A percentile compares a stretch with the other conserved stretches of the same genome.
phyloP scores from a whole-genome alignment of 2,113 vertebrate species.

The Rutilus rutilus region DNA sequence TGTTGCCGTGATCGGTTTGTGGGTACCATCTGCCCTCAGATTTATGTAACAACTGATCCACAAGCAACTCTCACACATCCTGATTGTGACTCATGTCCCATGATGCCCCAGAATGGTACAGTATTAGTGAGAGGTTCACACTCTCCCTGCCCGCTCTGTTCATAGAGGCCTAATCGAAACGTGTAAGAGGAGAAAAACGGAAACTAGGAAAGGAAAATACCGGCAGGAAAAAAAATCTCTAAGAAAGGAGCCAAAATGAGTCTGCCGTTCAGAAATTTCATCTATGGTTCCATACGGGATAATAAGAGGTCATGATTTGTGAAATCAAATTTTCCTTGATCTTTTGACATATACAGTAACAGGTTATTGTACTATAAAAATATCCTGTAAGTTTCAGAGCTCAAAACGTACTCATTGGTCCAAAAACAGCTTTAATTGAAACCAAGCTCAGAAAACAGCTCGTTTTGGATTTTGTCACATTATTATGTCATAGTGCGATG shows the following conservation, averaged over 20 bases:
- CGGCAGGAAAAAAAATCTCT: neutral
- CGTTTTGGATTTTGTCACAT: no score
- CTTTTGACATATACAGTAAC: no score
- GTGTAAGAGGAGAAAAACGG: neutral
- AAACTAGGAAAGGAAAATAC: neutral
- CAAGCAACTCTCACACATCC: conserved; percentile 48
- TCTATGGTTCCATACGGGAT: neutral
- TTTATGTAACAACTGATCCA: conserved; percentile 57
- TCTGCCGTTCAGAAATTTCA: neutral
- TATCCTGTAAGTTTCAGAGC: no score
- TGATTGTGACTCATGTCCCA: conserved; percentile 54
- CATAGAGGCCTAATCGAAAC: conserved; percentile 1
- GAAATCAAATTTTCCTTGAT: no score
- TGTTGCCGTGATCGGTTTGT: conserved; percentile 53
- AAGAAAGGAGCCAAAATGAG: neutral
- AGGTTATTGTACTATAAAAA: no score
- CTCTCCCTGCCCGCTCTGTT: conserved; percentile 29
- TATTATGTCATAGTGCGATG: no score
- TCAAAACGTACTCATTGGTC: no score
- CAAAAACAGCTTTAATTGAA: no score
- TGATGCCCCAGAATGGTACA: conserved; percentile 41
- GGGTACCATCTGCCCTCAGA: conserved; percentile 53
- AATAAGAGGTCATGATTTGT: no score
- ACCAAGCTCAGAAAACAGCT: no score
- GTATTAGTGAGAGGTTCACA: conserved; percentile 33